Evolutionary conservation across 2,113 vertebrate species (phyloP).

Genomic region (Geococcyx californianus): DNA sequence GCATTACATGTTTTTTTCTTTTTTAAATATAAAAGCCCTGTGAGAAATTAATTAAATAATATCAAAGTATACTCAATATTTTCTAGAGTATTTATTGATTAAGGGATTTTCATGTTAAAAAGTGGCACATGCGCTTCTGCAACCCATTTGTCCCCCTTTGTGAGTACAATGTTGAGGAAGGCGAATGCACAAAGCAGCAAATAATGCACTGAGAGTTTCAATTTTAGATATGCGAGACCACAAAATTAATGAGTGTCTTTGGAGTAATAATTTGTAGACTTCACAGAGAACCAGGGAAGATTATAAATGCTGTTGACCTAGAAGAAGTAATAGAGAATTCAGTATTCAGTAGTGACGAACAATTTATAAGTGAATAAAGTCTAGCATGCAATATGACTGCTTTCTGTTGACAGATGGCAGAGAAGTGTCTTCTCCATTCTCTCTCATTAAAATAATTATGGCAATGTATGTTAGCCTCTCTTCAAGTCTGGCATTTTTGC

Average conservation of each 20-base stretch:
- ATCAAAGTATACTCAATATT: neutral
- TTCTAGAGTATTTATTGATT: neutral
- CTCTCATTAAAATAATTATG: constrained; percentile 69
- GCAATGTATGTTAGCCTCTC: constrained; percentile 53
- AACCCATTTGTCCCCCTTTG: neutral
- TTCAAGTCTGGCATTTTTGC: constrained; percentile 41
- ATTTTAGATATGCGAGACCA: neutral
- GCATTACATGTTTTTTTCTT: neutral
- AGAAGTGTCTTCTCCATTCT: constrained; percentile 35
- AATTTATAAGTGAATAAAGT: constrained; percentile 43
- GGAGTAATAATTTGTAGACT: constrained; percentile 25
- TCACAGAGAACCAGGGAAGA: constrained; percentile 8
- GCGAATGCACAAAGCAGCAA: neutral
- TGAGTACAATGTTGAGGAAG: fast-evolving
- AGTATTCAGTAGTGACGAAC: constrained; percentile 35
- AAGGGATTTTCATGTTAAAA: neutral
- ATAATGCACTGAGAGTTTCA: neutral
- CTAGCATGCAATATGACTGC: neutral
- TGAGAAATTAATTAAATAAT: neutral
- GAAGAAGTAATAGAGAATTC: constrained; percentile 43
- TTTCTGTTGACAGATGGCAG: constrained; percentile 59
- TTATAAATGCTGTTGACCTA: constrained; percentile 47
- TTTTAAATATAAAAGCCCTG: neutral
- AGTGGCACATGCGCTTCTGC: neutral
- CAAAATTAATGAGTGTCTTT: constrained; percentile 20